A percentile compares a stretch with the other conserved stretches of the same genome.
Evolutionary conservation across 2,113 vertebrate genomes (phyloP).

Genomic region (Phrynocephalus versicolor): DNA sequence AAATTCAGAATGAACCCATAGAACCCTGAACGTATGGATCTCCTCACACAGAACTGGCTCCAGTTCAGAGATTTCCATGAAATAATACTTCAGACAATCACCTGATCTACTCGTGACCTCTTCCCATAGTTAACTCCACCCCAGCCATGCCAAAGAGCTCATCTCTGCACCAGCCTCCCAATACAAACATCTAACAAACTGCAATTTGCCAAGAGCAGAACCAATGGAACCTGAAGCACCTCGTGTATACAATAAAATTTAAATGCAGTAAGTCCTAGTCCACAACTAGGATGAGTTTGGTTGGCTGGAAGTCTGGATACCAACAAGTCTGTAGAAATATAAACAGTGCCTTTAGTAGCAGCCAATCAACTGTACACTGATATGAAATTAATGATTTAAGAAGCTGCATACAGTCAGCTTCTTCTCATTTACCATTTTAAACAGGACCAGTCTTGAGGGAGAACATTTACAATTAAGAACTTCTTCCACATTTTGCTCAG

Average conservation of each 20-base stretch:
- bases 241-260: background rate
- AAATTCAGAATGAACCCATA: background rate
- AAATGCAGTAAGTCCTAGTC: background rate
- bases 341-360: background rate
- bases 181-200: background rate
- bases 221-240: background rate
- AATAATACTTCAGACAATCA: background rate
- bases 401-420: background rate
- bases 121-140: background rate
- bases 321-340: background rate
- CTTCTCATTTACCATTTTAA: background rate
- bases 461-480: background rate
- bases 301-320: background rate
- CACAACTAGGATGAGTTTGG: background rate
- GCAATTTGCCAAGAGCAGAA: background rate
- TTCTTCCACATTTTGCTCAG: conserved; percentile 1
- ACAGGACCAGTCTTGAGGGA: background rate
- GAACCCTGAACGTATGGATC: background rate
- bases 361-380: background rate
- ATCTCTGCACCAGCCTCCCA: background rate
- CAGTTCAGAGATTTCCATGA: background rate
- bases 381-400: background rate
- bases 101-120: background rate
- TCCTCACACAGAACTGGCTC: background rate
- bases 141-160: background rate